These are phyloP conservation scores for Podarcis cretensis DNA, from an alignment of 2,113 vertebrate species.

Conservation along the genomic window DNA sequence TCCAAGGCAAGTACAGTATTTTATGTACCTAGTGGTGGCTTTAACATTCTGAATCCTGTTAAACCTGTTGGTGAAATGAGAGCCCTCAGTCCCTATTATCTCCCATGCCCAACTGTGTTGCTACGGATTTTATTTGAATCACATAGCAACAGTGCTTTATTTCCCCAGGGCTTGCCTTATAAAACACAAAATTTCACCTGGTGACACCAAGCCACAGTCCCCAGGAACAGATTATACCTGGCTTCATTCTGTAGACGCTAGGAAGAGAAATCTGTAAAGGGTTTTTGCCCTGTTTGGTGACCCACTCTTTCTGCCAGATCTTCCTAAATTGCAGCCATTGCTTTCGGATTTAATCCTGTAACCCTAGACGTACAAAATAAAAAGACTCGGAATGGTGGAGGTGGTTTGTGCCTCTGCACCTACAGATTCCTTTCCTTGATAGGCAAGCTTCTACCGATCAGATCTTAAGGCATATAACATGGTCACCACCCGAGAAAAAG, in stretches of 20 bases:
- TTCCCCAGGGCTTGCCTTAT: constrained; percentile 62
- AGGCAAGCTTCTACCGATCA: not conserved
- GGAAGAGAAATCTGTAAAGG: constrained; percentile 1
- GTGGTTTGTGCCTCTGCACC: not conserved
- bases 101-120: constrained; percentile 57
- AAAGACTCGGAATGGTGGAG: too few species aligned
- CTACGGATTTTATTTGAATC: constrained; percentile 62
- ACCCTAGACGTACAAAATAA: not conserved
- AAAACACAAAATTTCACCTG: constrained; percentile 43
- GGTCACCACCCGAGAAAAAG: not conserved
- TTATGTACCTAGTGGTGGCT: constrained; percentile 18
- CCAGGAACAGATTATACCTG: accelerated
- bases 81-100: constrained; percentile 27
- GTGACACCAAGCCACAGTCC: not conserved
- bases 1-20: not conserved
- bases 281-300: not conserved
- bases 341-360: constrained; percentile 4
- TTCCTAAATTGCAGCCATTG: not conserved
- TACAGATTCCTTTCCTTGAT: not conserved
- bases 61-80: constrained; percentile 58
- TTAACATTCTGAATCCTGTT: constrained; percentile 60
- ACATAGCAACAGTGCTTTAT: constrained; percentile 70
- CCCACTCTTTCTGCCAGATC: not conserved
- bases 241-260: accelerated
- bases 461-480: not conserved